phyloP scores from a whole-genome alignment of 1,140 invertebrate species.

The Proales similis region DNA sequence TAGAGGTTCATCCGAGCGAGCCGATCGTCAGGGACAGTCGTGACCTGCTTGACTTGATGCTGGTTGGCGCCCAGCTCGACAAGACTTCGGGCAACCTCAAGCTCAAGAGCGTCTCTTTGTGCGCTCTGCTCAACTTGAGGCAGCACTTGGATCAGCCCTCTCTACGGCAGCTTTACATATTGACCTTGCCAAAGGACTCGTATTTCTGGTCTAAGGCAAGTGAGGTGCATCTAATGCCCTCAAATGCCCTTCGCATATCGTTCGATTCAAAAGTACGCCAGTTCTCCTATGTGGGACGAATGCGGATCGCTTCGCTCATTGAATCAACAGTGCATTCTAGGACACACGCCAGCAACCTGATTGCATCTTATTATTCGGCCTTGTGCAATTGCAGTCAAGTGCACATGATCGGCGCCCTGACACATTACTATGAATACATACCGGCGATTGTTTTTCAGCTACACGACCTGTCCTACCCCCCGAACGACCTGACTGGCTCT shows the following conservation, averaged over 20 bases:
- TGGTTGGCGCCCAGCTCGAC: no score
- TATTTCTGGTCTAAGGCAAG: conserved; percentile 8
- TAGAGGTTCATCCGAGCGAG: no score
- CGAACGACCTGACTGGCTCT: conserved; percentile 3
- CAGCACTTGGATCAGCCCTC: background rate
- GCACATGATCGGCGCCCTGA: conserved; percentile 9
- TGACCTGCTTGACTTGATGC: no score
- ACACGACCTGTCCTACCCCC: conserved; percentile 3
- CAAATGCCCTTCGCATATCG: conserved; percentile 7
- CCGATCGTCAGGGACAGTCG: no score
- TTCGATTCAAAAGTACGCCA: conserved; percentile 17
- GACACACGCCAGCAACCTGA: conserved; percentile 1
- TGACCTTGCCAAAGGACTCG: conserved; percentile 18
- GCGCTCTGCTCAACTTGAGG: conserved; percentile 5
- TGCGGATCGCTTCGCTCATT: background rate
- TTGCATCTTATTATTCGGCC: no score
- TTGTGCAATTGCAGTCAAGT: conserved; percentile 7
- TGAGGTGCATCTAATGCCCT: conserved; percentile 9
- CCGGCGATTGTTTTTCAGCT: conserved; percentile 31
- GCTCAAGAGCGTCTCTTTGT: conserved; percentile 22
- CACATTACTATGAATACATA: conserved; percentile 28
- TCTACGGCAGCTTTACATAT: background rate
- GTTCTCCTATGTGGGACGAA: conserved; percentile 31
- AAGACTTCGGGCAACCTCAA: conserved; percentile 19
- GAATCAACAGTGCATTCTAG: background rate